Percentiles rank a stretch among this genome's conserved stretches.
Conservation (phyloP, 2,113 vertebrate species). For the Tiliqua scincoides region DNA sequence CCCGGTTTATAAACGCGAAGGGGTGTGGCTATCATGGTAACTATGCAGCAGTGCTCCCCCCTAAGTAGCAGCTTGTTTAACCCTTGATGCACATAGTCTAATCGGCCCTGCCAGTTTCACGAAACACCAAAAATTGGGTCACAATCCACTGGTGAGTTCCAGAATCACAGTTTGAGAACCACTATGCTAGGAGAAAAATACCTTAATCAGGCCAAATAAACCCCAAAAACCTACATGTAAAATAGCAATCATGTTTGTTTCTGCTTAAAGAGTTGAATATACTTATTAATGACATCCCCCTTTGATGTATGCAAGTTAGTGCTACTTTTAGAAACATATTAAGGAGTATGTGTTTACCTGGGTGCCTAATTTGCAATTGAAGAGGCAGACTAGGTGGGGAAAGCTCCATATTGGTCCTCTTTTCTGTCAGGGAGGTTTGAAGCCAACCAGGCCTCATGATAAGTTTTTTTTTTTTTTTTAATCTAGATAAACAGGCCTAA, state of each 20-base stretch:
- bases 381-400: slow-evolving; percentile 58
- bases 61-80: too few relatives aligned
- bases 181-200: neutral
- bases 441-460: slow-evolving; percentile 69
- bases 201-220: neutral
- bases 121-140: too few relatives aligned
- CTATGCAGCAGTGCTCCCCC: too few relatives aligned
- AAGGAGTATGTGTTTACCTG: slow-evolving; percentile 34
- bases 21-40: too few relatives aligned
- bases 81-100: too few relatives aligned
- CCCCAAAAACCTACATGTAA: neutral
- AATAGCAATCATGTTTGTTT: neutral
- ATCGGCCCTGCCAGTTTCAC: too few relatives aligned
- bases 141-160: too few relatives aligned
- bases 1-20: too few relatives aligned
- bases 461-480: slow-evolving; percentile 72
- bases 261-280: neutral
- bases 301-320: neutral
- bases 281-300: neutral
- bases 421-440: slow-evolving; percentile 59
- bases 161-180: too few relatives aligned
- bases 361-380: slow-evolving; percentile 61
- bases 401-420: slow-evolving; percentile 13
- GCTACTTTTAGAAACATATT: neutral
- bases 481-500: slow-evolving; percentile 75